phyloP scores from a whole-genome alignment of 1,140 invertebrate species.

The Anagrus nilaparvatae region DNA sequence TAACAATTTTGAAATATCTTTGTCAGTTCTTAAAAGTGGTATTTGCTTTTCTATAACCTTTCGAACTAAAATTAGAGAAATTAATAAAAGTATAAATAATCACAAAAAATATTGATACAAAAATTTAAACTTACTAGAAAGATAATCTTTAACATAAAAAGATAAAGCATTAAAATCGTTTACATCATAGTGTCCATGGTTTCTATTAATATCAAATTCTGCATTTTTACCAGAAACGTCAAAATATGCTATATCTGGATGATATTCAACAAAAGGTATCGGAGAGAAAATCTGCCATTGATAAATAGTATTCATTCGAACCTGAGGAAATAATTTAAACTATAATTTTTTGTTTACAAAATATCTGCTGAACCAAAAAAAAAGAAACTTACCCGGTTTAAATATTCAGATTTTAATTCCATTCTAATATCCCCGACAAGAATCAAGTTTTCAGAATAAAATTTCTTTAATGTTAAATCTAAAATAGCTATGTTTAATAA shows the following conservation, averaged over 20 bases:
- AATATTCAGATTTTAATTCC: constrained; percentile 65
- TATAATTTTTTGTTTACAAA: constrained; percentile 10
- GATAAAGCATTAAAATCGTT: constrained; percentile 61
- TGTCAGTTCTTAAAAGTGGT: constrained; percentile 51
- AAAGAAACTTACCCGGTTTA: constrained; percentile 58
- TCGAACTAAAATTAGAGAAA: constrained; percentile 43
- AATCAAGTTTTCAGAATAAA: constrained; percentile 58
- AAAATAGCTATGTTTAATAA: constrained; percentile 55
- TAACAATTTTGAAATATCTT: constrained; percentile 47
- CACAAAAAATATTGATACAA: constrained; percentile 15
- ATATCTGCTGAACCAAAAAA: constrained; percentile 8
- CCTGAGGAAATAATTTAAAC: constrained; percentile 36
- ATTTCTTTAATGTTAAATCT: constrained; percentile 61
- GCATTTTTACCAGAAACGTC: constrained; percentile 42
- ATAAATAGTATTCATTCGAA: constrained; percentile 76
- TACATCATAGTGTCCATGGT: constrained; percentile 70
- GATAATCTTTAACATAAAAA: constrained; percentile 77
- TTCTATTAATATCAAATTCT: constrained; percentile 63
- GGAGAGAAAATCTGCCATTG: constrained; percentile 73
- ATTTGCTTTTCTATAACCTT: constrained; percentile 48
- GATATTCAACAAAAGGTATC: constrained; percentile 69
- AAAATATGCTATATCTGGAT: constrained; percentile 51
- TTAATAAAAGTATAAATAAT: constrained; percentile 12
- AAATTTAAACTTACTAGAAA: constrained; percentile 42
- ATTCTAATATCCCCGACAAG: constrained; percentile 54